Conservation (phyloP, 2,113 vertebrate species). For the Takifugu flavidus region DNA sequence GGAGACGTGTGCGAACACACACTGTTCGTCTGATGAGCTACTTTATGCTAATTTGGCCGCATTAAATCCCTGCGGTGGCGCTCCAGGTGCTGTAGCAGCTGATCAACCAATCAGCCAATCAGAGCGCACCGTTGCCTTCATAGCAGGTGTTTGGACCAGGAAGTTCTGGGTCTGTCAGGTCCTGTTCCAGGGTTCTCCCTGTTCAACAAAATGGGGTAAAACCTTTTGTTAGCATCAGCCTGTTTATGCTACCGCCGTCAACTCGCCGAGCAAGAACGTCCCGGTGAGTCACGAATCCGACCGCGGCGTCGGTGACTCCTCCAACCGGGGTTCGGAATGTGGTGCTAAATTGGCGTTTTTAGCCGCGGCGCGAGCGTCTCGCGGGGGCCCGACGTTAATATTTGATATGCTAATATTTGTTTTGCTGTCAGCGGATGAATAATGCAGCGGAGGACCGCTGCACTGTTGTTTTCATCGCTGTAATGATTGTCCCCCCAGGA, state of each 20-base stretch:
- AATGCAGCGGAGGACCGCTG: conserved; percentile 55
- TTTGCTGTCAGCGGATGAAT: conserved; percentile 64
- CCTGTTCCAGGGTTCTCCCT: conserved; percentile 8
- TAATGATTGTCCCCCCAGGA: conserved; percentile 45
- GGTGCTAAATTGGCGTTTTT: conserved; percentile 52
- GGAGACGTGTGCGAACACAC: no score
- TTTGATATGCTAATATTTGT: conserved; percentile 69
- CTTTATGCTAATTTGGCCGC: no score
- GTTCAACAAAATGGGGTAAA: conserved; percentile 43
- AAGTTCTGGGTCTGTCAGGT: conserved; percentile 2
- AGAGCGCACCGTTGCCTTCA: conserved; percentile 15
- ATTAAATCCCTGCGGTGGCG: no score
- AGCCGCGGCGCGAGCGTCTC: conserved; percentile 44
- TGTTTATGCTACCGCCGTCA: conserved; percentile 45
- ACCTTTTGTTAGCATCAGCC: conserved; percentile 34
- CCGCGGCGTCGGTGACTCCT: neutral
- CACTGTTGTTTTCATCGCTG: conserved; percentile 39
- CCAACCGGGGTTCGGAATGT: conserved; percentile 45
- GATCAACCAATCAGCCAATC: neutral
- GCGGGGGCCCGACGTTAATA: conserved; percentile 56
- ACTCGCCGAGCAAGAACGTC: neutral
- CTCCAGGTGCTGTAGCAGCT: no score
- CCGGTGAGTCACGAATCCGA: neutral
- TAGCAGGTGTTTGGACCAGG: no score
- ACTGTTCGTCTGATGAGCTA: no score